Conservation (phyloP, 2,113 vertebrate genomes). For the Sinosuthora webbiana region DNA sequence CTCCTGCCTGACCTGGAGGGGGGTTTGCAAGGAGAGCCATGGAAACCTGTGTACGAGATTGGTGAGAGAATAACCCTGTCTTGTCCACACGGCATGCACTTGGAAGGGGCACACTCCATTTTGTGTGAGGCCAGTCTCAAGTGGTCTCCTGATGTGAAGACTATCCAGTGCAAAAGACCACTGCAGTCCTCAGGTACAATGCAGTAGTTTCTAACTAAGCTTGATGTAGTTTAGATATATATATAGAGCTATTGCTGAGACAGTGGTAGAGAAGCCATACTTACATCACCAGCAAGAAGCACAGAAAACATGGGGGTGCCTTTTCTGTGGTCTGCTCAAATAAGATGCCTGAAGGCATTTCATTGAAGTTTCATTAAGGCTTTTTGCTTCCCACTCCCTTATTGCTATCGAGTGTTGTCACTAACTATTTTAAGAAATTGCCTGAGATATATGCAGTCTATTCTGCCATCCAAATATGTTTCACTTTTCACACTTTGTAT, state of each 20-base stretch:
- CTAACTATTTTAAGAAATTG: background rate
- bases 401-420: background rate
- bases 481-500: background rate
- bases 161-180: conserved; percentile 67
- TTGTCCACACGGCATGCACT: conserved; percentile 68
- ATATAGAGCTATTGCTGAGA: background rate
- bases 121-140: conserved; percentile 86
- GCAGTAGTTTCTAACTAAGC: background rate
- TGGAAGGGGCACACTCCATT: conserved; percentile 71
- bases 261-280: background rate
- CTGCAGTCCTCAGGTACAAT: background rate
- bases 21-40: conserved; percentile 70
- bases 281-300: background rate
- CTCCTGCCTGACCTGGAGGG: conserved; percentile 66
- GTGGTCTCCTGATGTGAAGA: conserved; percentile 83
- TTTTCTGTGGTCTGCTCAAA: background rate
- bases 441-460: background rate
- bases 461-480: background rate
- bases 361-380: background rate
- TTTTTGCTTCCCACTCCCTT: background rate
- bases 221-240: background rate
- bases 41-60: conserved; percentile 75
- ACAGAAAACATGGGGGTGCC: background rate
- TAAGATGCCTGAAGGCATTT: background rate
- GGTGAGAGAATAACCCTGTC: conserved; percentile 84